Conservation (phyloP, 2,888 invertebrate species). For the Drosophila flavopinicola region DNA sequence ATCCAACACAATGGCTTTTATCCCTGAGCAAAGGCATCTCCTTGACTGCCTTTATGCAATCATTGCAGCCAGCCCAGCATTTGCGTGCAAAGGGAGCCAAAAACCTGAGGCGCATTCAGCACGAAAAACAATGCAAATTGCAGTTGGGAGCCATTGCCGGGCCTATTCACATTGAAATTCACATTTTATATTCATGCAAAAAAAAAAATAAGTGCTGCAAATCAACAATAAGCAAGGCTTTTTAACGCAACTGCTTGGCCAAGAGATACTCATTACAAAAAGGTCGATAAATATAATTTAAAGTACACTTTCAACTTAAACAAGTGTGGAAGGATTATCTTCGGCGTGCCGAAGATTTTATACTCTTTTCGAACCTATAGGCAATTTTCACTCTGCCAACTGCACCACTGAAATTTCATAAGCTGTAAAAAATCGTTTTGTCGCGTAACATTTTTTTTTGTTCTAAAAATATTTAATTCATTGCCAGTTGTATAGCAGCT, state of each 20-base stretch:
- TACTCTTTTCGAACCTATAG: too few relatives aligned
- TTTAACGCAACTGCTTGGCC: not conserved
- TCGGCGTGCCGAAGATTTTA: too few relatives aligned
- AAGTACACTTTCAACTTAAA: not conserved
- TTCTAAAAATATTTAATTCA: too few relatives aligned
- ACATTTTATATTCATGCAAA: slow-evolving; percentile 64
- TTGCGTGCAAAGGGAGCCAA: slow-evolving; percentile 30
- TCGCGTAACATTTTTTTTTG: too few relatives aligned
- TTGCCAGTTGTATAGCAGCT: too few relatives aligned
- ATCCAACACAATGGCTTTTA: slow-evolving; percentile 51
- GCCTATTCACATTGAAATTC: slow-evolving; percentile 72
- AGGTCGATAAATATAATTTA: too few relatives aligned
- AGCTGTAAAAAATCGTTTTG: too few relatives aligned
- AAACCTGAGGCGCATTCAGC: slow-evolving; percentile 53
- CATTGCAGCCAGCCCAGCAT: slow-evolving; percentile 57
- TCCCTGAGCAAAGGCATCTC: slow-evolving; percentile 37
- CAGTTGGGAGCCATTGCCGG: slow-evolving; percentile 60
- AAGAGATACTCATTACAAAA: not conserved
- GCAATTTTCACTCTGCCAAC: too few relatives aligned
- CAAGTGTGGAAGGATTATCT: too few relatives aligned
- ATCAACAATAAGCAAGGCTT: slow-evolving; percentile 60
- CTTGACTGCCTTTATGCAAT: slow-evolving; percentile 65
- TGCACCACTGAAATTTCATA: too few relatives aligned
- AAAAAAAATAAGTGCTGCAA: slow-evolving; percentile 35
- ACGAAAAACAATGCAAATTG: slow-evolving; percentile 73